Evolutionary conservation across 2,888 invertebrate species (phyloP).

Genomic region (Petrolisthes manimaculis): DNA sequence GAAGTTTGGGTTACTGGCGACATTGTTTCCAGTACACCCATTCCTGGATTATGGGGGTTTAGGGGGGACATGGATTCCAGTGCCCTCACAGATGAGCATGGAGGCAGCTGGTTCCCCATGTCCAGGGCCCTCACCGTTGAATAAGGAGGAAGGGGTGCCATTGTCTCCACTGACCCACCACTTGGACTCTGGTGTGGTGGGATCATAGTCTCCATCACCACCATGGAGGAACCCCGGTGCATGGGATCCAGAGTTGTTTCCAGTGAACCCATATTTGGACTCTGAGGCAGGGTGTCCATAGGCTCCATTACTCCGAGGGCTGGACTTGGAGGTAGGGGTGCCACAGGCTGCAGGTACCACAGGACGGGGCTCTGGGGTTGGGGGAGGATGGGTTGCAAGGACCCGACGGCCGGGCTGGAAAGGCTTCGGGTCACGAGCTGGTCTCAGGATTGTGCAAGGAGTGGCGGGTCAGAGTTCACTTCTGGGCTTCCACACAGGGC

Average conservation of each 20-base stretch:
- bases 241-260: no score
- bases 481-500: conserved; percentile 49
- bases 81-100: not conserved
- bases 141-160: not conserved
- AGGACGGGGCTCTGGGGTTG: conserved; percentile 22
- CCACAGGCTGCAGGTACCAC: conserved; percentile 23
- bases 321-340: conserved; percentile 13
- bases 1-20: not conserved
- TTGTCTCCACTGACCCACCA: not conserved
- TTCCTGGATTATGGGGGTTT: not conserved
- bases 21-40: not conserved
- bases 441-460: conserved; percentile 46
- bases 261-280: not conserved
- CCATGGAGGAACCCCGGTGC: no score
- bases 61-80: not conserved
- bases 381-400: not conserved
- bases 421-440: conserved; percentile 36
- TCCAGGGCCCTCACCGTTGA: not conserved
- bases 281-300: not conserved
- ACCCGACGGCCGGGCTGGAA: not conserved
- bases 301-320: not conserved
- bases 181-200: not conserved
- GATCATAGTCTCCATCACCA: not conserved
- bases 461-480: conserved; percentile 49
- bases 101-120: not conserved